Percentiles rank a stretch among this genome's conserved stretches.
Conservation (phyloP, 2,113 vertebrate genomes). For the Pseudopipra pipra region DNA sequence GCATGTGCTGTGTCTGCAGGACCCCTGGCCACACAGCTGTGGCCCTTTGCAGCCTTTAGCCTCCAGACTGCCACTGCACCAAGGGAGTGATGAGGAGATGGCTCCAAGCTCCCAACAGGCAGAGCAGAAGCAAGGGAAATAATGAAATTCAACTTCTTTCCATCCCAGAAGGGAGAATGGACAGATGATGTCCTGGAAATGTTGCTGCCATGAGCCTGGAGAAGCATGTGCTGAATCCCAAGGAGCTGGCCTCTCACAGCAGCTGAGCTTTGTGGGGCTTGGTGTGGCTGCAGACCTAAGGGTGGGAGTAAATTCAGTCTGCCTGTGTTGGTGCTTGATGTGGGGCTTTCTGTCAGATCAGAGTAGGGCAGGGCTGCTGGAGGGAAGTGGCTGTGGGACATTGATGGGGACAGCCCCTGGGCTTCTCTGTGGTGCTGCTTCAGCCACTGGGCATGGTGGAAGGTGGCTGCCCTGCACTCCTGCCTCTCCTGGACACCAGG, state of each 20-base stretch:
- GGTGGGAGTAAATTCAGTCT: background rate
- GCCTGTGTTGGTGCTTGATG: accelerated
- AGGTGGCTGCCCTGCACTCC: background rate
- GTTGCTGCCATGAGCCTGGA: background rate
- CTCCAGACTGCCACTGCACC: background rate
- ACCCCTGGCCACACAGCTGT: background rate
- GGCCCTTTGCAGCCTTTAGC: background rate
- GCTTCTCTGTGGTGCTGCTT: background rate
- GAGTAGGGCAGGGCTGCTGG: background rate
- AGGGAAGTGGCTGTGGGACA: background rate
- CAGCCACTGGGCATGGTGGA: background rate
- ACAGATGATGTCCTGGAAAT: background rate
- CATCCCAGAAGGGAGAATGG: background rate
- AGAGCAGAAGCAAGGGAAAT: background rate
- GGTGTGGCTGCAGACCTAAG: background rate
- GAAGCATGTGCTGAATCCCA: background rate
- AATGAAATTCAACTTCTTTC: background rate
- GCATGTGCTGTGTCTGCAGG: background rate
- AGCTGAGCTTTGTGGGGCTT: background rate
- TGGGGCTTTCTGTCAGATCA: background rate
- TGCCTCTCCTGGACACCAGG: accelerated
- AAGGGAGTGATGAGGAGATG: background rate
- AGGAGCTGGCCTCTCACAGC: accelerated
- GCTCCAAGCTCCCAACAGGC: background rate
- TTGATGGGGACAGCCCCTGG: accelerated